Evolutionary conservation across 2,888 invertebrate genomes (phyloP).

Genomic region (Atethmia centrago): DNA sequence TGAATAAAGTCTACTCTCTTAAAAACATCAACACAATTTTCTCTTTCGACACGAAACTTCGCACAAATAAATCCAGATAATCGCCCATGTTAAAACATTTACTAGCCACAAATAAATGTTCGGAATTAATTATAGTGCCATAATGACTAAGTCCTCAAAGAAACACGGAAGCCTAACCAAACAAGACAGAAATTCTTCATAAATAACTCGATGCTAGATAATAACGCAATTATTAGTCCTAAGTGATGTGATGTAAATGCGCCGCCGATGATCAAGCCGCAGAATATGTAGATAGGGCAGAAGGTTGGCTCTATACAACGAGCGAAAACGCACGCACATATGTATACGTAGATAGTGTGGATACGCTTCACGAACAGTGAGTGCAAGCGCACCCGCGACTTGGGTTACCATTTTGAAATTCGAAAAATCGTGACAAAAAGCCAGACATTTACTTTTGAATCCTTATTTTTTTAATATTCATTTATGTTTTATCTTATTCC

Average conservation of each 20-base stretch:
- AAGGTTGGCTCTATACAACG: neutral
- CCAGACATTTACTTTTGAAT: too few relatives aligned
- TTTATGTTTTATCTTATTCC: too few relatives aligned
- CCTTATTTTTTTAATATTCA: too few relatives aligned
- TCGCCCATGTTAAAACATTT: constrained; percentile 29
- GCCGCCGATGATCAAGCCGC: constrained; percentile 9
- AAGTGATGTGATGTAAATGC: constrained; percentile 50
- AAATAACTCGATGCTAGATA: constrained; percentile 60
- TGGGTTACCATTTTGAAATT: too few relatives aligned
- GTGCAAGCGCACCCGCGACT: neutral
- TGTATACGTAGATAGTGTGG: too few relatives aligned
- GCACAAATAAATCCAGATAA: constrained; percentile 28
- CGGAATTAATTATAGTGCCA: constrained; percentile 2
- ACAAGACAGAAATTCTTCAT: constrained; percentile 46
- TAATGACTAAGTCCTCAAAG: constrained; percentile 17
- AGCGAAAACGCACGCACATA: neutral
- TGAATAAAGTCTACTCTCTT: neutral
- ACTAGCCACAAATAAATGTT: constrained; percentile 10
- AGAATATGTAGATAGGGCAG: neutral
- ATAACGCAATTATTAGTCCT: constrained; percentile 53
- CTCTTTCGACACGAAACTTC: neutral
- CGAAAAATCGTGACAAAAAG: too few relatives aligned
- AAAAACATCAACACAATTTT: constrained; percentile 23
- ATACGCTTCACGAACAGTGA: neutral
- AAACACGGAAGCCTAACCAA: constrained; percentile 45